Conservation (phyloP, 2,113 vertebrate genomes). For the Bombycilla garrulus region DNA sequence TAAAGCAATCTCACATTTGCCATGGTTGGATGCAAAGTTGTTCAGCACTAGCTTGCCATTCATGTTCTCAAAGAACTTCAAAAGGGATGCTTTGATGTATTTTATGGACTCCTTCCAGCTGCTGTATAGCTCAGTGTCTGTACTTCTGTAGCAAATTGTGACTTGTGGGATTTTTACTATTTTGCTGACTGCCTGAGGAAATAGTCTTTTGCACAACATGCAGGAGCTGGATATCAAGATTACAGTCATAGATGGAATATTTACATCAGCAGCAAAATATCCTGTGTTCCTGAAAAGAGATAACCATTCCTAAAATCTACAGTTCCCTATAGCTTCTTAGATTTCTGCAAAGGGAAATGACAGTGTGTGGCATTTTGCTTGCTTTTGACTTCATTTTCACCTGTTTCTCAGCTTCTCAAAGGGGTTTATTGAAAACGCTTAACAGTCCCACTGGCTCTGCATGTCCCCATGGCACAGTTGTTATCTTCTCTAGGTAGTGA, state of each 20-base stretch:
- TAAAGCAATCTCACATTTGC: conserved; percentile 23
- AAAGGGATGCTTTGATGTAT: conserved; percentile 20
- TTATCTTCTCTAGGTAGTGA: background rate
- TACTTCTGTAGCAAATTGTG: background rate
- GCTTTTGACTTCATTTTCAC: background rate
- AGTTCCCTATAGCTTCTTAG: background rate
- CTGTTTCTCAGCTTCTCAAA: background rate
- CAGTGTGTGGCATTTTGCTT: background rate
- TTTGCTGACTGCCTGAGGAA: conserved; percentile 1
- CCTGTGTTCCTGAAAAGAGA: background rate
- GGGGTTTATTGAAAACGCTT: background rate
- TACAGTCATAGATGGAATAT: background rate
- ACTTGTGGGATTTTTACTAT: background rate
- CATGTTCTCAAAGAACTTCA: conserved; percentile 28
- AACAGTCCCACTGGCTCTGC: background rate
- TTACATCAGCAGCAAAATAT: background rate
- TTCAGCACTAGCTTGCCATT: conserved; percentile 13
- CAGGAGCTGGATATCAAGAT: background rate
- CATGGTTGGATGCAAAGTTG: background rate
- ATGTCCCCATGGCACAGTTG: accelerated
- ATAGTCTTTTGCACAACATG: background rate
- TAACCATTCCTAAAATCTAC: background rate
- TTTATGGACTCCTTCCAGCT: conserved; percentile 31
- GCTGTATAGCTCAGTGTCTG: background rate
- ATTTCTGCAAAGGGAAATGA: background rate